These are phyloP conservation scores for Psylliodes chrysocephalus DNA, from an alignment of 2,888 invertebrate species.

Conservation along the genomic window DNA sequence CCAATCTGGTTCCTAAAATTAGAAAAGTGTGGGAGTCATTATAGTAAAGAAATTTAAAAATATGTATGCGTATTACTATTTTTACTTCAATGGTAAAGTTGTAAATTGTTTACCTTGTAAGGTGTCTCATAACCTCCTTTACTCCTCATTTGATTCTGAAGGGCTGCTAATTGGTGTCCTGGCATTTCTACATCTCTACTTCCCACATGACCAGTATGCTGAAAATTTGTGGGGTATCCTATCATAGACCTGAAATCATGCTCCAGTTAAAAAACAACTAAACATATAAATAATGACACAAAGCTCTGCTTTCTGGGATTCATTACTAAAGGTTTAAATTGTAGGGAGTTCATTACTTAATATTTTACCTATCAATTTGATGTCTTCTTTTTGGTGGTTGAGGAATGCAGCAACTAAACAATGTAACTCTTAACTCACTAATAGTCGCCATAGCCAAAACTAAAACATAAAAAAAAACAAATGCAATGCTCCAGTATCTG, in stretches of 20 bases:
- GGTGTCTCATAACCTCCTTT: constrained; percentile 89
- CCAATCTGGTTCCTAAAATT: constrained; percentile 48
- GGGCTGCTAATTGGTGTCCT: constrained; percentile 82
- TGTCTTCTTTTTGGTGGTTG: constrained; percentile 82
- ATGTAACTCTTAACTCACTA: constrained; percentile 87
- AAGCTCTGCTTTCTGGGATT: too few relatives aligned
- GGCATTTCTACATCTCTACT: constrained; percentile 90
- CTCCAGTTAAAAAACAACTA: background rate
- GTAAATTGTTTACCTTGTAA: constrained; percentile 56
- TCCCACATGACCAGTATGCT: constrained; percentile 92
- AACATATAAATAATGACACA: too few relatives aligned
- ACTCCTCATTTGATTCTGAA: constrained; percentile 95
- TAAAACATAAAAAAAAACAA: background rate
- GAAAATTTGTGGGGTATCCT: constrained; percentile 93
- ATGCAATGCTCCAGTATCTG: background rate
- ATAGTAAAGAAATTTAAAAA: too few relatives aligned
- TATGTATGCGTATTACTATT: background rate
- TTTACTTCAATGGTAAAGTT: background rate
- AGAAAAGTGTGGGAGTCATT: constrained; percentile 22
- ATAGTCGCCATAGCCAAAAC: constrained; percentile 67
- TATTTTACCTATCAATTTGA: constrained; percentile 73
- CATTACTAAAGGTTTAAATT: too few relatives aligned
- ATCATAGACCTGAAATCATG: constrained; percentile 88
- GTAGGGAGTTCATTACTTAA: constrained; percentile 1
- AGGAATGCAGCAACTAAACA: constrained; percentile 90